Evolutionary conservation across 1,140 invertebrate species (phyloP).

Genomic region (Panonychus citri): DNA sequence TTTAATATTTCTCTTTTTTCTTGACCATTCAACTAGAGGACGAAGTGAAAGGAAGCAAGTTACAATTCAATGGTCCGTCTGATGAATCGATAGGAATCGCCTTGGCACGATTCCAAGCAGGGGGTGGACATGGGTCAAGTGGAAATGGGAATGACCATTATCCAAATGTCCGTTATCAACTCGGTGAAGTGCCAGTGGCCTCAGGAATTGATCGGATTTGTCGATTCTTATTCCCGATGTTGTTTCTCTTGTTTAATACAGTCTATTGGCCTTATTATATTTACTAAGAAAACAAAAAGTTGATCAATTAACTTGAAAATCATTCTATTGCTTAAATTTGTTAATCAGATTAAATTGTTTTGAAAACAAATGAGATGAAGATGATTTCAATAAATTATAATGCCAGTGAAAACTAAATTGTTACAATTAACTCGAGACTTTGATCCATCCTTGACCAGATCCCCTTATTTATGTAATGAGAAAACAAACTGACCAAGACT

Average conservation of each 20-base stretch:
- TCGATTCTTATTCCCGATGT: slow-evolving; percentile 15
- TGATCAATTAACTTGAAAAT: not conserved
- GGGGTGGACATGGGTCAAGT: not conserved
- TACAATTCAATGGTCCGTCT: not conserved
- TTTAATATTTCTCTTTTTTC: not conserved
- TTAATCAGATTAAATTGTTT: too few relatives aligned
- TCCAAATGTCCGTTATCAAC: not conserved
- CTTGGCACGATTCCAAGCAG: not conserved
- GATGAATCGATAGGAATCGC: not conserved
- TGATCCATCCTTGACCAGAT: too few relatives aligned
- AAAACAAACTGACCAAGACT: too few relatives aligned
- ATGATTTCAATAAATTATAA: too few relatives aligned
- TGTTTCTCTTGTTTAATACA: slow-evolving; percentile 17
- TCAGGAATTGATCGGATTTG: slow-evolving; percentile 11
- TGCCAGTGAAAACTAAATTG: too few relatives aligned
- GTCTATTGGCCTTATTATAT: slow-evolving; percentile 16
- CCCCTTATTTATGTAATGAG: too few relatives aligned
- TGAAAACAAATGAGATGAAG: too few relatives aligned
- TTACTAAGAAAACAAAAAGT: not conserved
- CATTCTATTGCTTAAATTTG: too few relatives aligned
- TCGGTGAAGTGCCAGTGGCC: not conserved
- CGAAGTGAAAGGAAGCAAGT: not conserved
- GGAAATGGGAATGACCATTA: not conserved
- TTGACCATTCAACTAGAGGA: too few relatives aligned
- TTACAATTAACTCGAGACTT: too few relatives aligned